These are phyloP conservation scores for Diceros bicornis DNA, from an alignment of 2,797 vertebrate species.

Conservation along the genomic window DNA sequence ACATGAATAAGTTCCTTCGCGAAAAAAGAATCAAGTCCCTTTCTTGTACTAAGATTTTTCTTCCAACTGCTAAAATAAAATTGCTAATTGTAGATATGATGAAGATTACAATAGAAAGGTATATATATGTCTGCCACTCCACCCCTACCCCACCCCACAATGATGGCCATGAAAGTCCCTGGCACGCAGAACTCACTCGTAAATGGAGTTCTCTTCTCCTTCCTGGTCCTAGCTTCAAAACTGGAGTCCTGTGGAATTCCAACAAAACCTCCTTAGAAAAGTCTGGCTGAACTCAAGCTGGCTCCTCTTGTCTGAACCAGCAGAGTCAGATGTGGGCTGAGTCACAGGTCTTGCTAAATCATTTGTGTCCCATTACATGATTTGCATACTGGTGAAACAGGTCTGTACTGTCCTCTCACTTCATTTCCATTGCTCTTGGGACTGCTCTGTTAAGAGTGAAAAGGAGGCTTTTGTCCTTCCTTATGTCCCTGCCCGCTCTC, in stretches of 20 bases:
- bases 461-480: conserved; percentile 75
- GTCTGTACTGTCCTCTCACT: conserved; percentile 62
- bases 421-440: conserved; percentile 75
- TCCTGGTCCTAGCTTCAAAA: not conserved
- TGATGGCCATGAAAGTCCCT: not conserved
- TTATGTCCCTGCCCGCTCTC: not conserved
- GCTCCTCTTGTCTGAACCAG: not conserved
- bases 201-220: conserved; percentile 23
- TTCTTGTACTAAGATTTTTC: not conserved
- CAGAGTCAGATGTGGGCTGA: conserved; percentile 47
- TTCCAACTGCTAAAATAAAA: not conserved
- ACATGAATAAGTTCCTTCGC: not conserved
- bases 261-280: conserved; percentile 59
- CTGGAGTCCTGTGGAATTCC: not conserved
- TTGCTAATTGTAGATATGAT: not conserved
- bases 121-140: fast-evolving
- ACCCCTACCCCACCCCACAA: not conserved
- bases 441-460: conserved; percentile 40
- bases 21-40: not conserved
- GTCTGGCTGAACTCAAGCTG: not conserved
- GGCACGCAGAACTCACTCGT: not conserved
- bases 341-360: conserved; percentile 78
- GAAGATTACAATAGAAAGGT: not conserved
- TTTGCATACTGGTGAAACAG: conserved; percentile 83
- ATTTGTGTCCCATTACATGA: conserved; percentile 65